phyloP scores from a whole-genome alignment of 2,113 vertebrate species.

The Mellivora capensis region DNA sequence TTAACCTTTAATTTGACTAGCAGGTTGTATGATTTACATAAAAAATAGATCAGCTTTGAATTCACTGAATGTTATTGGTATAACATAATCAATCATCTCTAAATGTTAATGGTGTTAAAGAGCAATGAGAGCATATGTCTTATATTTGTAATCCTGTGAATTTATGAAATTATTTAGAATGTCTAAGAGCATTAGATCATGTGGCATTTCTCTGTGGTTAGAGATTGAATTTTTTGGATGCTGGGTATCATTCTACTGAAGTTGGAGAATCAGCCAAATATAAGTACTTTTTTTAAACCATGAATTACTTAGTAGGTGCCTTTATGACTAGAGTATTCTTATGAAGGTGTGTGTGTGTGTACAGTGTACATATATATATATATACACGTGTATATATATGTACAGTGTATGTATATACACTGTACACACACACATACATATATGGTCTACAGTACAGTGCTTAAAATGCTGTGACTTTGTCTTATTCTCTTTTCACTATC shows the following conservation, averaged over 20 bases:
- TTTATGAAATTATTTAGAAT: constrained; percentile 80
- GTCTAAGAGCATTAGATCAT: constrained; percentile 61
- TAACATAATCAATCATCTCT: constrained; percentile 83
- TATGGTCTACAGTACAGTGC: constrained; percentile 21
- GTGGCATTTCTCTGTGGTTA: constrained; percentile 52
- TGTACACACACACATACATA: not conserved
- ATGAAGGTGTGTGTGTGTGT: not conserved
- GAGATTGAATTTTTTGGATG: constrained; percentile 54
- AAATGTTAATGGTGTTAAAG: constrained; percentile 87
- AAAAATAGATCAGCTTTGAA: constrained; percentile 87
- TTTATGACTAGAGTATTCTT: constrained; percentile 39
- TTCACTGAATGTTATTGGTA: constrained; percentile 82
- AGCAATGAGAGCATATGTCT: constrained; percentile 84
- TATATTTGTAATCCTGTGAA: constrained; percentile 82
- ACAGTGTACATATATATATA: not conserved
- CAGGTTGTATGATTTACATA: constrained; percentile 84
- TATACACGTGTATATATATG: too few species aligned
- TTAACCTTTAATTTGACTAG: constrained; percentile 88
- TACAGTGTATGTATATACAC: not conserved
- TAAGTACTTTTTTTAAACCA: constrained; percentile 30
- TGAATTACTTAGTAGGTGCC: constrained; percentile 35
- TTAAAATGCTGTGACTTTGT: constrained; percentile 59
- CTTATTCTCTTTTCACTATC: constrained; percentile 60
- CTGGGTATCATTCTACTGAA: constrained; percentile 54
- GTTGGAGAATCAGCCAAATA: constrained; percentile 41